Conservation (phyloP, 2,113 vertebrate genomes). For the Chamaea fasciata region DNA sequence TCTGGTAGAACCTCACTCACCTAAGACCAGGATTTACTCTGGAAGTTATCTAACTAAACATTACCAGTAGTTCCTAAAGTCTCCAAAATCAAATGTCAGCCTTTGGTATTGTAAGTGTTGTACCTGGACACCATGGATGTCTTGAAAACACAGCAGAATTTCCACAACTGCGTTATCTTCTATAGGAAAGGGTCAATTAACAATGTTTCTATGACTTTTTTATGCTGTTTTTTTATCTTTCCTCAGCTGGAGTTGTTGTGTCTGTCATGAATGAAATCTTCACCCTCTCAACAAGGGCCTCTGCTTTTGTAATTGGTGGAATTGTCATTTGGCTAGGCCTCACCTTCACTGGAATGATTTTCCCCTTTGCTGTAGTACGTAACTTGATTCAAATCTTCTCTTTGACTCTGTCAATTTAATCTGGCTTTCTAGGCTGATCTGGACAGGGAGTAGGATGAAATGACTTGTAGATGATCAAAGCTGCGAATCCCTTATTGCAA, state of each 20-base stretch:
- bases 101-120: background rate
- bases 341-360: constrained; percentile 55
- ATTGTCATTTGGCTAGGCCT: constrained; percentile 56
- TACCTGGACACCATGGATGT: background rate
- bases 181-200: background rate
- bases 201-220: background rate
- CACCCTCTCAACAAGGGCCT: constrained; percentile 52
- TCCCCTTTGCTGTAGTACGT: constrained; percentile 65
- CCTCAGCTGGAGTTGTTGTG: constrained; percentile 14
- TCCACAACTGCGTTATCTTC: background rate
- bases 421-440: background rate
- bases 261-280: constrained; percentile 62
- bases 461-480: background rate
- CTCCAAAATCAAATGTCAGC: background rate
- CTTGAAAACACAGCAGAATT: background rate
- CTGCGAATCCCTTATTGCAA: background rate
- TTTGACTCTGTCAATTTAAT: background rate
- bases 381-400: background rate
- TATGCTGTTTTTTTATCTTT: background rate
- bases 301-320: constrained; percentile 40
- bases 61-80: background rate
- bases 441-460: background rate
- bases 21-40: background rate
- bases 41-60: background rate
- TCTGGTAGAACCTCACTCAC: background rate